A percentile compares a stretch with the other conserved stretches of the same genome.
phyloP scores from a whole-genome alignment of 2,113 vertebrate species.

The Oxyruncus cristatus region DNA sequence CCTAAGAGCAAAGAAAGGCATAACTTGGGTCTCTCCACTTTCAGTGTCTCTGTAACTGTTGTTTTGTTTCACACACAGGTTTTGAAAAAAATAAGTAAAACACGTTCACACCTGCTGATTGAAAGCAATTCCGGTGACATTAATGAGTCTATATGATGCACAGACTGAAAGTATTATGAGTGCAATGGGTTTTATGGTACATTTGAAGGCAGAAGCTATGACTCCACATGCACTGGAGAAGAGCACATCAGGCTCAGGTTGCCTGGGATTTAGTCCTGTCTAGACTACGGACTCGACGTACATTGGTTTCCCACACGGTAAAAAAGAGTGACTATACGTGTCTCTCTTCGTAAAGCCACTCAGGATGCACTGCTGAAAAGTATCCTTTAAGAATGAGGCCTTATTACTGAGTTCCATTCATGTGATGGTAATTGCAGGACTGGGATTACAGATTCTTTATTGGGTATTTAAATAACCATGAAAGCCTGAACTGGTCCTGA shows the following conservation, averaged over 20 bases:
- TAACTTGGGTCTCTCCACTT: neutral
- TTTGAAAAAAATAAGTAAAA: neutral
- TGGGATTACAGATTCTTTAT: neutral
- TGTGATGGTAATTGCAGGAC: neutral
- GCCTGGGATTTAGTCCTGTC: neutral
- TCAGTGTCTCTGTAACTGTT: neutral
- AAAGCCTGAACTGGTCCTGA: slow-evolving; percentile 1
- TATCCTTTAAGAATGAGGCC: neutral
- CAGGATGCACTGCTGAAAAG: neutral
- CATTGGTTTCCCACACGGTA: neutral
- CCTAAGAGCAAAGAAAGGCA: neutral
- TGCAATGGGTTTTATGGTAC: neutral
- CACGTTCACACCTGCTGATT: neutral
- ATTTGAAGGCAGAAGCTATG: neutral
- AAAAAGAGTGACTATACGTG: neutral
- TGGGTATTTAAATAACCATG: neutral
- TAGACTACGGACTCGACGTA: neutral
- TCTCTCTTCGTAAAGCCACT: neutral
- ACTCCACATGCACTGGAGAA: neutral
- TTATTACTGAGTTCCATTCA: neutral
- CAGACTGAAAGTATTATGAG: neutral
- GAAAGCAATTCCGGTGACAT: neutral
- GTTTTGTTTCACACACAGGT: neutral
- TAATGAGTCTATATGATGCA: neutral
- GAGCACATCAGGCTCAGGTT: neutral